Base-by-base conservation (phyloP, 2,113 vertebrate species). In the Oryzias melastigma region DNA sequence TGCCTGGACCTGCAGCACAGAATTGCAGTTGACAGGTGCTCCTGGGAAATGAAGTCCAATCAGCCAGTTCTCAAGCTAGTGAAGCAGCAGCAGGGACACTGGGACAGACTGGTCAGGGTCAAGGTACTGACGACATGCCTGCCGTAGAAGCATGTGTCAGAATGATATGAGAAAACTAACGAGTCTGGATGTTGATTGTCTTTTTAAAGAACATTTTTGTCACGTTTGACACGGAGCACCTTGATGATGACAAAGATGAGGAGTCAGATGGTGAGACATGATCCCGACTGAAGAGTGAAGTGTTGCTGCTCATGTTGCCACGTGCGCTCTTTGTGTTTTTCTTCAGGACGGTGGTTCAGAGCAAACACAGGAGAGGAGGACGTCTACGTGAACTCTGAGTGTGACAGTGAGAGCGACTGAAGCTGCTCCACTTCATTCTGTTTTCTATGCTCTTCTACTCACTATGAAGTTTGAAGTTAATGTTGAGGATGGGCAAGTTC, bases 31-130 rank as follows among this genome's bases (percentile, higher is more conserved):
- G 84, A 90, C 41, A n/a, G 45, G 43, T 87, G 84, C 75, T 41
- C 55, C 56, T 90, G 86, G 83, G 71, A 87, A 50, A 77, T 91
- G 67, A 87, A 77, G 66, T 89, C 71, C 67, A 88, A 77, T 0
- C 84, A 91, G 70, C 90, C 91, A 0, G 87, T 91, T 50, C 76
- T 92, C 18, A 84, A 45, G 57, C 77, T 92, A 66, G 58, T 82
- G 20, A 92, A 92, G 41, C 71, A 67, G 17, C 65, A 81, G 44
- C 62, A 12, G 15, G 75, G 63, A 29, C 4, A 16, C 60, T 92
- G 91, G 91, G 81, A 77, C 0, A 68, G 52, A 4, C 82, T 92
- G 1, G 46, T 88, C 0, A 85, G 59, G 57, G 75, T 44, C 43
- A 92, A 91, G 90, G 91, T 85, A 52, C 40, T 16, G 6, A 56